Conservation (phyloP, 2,797 vertebrate species). For the Kryptopterus vitreolus region DNA sequence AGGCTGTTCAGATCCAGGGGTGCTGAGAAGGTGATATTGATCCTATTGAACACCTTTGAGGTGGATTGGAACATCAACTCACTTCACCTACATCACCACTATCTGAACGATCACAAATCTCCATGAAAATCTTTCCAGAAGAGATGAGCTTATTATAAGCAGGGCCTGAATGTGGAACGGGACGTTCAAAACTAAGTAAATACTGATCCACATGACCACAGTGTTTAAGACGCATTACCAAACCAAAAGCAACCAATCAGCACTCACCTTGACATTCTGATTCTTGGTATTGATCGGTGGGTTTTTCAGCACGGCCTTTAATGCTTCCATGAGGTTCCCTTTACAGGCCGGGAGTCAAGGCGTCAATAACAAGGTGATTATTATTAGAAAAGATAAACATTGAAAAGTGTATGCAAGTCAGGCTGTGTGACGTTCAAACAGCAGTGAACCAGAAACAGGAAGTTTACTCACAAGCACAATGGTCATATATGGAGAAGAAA, state of each 20-base stretch:
- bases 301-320: constrained; percentile 95
- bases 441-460: constrained; percentile 51
- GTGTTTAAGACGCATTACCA: background rate
- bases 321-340: constrained; percentile 91
- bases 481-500: constrained; percentile 61
- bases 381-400: no score
- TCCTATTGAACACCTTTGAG: no score
- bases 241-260: background rate
- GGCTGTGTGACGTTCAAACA: background rate
- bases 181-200: no score
- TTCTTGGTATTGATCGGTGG: constrained; percentile 98
- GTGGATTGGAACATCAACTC: no score
- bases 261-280: constrained; percentile 89
- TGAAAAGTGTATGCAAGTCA: constrained; percentile 25
- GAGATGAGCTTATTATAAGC: no score
- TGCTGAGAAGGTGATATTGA: no score
- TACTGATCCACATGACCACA: no score
- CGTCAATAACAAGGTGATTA: constrained; percentile 21
- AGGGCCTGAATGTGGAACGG: no score
- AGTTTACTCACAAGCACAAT: constrained; percentile 57
- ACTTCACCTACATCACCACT: no score
- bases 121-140: no score
- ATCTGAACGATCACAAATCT: no score
- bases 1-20: no score
- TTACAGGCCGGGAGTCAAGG: constrained; percentile 81